phyloP scores from a whole-genome alignment of 2,113 vertebrate genomes.

The Galeopterus variegatus region DNA sequence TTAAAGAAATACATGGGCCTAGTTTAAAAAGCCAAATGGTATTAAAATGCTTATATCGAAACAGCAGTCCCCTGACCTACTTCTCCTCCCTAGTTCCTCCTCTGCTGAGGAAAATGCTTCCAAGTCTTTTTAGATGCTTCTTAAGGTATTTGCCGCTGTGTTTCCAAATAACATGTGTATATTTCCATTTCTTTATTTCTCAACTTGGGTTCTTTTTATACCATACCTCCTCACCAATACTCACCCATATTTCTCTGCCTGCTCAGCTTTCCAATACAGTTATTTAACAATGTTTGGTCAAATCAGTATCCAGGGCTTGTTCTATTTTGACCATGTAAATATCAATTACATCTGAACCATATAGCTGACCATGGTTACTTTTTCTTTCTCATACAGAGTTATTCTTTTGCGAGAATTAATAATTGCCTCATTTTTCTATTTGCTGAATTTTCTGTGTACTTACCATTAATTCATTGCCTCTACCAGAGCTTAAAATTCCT shows the following conservation, averaged over 20 bases:
- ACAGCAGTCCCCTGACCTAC: neutral
- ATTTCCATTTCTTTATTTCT: neutral
- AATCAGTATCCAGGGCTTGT: neutral
- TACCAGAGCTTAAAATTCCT: neutral
- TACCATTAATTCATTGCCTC: neutral
- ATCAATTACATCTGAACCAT: neutral
- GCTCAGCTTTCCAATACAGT: neutral
- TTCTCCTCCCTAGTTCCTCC: neutral
- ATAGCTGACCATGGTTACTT: neutral
- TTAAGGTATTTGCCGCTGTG: neutral
- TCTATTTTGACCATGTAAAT: neutral
- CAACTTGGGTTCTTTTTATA: neutral
- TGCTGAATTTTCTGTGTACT: neutral
- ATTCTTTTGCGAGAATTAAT: slow-evolving; percentile 42
- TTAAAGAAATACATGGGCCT: neutral
- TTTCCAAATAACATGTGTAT: neutral
- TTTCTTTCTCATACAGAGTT: neutral
- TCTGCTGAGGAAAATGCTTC: neutral
- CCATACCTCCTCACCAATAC: no score
- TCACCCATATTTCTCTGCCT: neutral
- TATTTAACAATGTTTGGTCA: neutral
- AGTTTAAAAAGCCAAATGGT: slow-evolving; percentile 49
- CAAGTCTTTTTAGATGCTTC: neutral
- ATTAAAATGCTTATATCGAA: neutral
- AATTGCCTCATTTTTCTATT: neutral